These are phyloP conservation scores for Peribatodes rhomboidaria DNA, from an alignment of 2,888 invertebrate species.

Conservation along the genomic window DNA sequence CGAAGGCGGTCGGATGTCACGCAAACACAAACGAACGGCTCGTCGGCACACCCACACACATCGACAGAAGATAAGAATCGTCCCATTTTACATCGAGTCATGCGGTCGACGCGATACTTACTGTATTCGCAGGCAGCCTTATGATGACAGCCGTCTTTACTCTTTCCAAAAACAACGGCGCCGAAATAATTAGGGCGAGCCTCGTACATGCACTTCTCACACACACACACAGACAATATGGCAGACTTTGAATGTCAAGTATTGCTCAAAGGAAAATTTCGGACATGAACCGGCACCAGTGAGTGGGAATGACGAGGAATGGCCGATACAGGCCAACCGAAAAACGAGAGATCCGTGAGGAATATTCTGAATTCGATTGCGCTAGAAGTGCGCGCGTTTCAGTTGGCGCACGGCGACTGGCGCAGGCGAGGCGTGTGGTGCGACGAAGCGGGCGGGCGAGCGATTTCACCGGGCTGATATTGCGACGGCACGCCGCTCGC, in stretches of 20 bases:
- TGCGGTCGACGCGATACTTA: constrained; percentile 80
- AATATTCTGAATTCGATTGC: constrained; percentile 80
- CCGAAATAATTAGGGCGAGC: constrained; percentile 69
- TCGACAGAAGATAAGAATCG: constrained; percentile 81
- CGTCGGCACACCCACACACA: constrained; percentile 68
- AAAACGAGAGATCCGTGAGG: constrained; percentile 71
- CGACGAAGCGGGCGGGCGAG: constrained; percentile 83
- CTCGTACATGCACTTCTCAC: constrained; percentile 75
- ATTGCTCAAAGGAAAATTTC: constrained; percentile 53
- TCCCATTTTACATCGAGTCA: constrained; percentile 85
- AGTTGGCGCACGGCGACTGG: constrained; percentile 86
- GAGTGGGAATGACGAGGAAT: constrained; percentile 52
- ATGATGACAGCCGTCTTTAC: constrained; percentile 85
- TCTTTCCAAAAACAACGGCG: constrained; percentile 71
- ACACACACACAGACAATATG: constrained; percentile 58
- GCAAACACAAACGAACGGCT: constrained; percentile 63
- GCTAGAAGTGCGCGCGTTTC: constrained; percentile 85
- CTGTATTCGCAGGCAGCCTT: constrained; percentile 85
- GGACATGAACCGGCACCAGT: constrained; percentile 61
- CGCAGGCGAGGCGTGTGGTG: constrained; percentile 84
- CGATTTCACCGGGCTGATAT: constrained; percentile 86
- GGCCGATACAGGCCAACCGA: constrained; percentile 63
- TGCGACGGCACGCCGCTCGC: constrained; percentile 82
- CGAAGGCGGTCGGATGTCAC: constrained; percentile 79
- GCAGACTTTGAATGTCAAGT: constrained; percentile 54